Conservation (phyloP, 1,140 invertebrate species). For the Calephelis nemesis region DNA sequence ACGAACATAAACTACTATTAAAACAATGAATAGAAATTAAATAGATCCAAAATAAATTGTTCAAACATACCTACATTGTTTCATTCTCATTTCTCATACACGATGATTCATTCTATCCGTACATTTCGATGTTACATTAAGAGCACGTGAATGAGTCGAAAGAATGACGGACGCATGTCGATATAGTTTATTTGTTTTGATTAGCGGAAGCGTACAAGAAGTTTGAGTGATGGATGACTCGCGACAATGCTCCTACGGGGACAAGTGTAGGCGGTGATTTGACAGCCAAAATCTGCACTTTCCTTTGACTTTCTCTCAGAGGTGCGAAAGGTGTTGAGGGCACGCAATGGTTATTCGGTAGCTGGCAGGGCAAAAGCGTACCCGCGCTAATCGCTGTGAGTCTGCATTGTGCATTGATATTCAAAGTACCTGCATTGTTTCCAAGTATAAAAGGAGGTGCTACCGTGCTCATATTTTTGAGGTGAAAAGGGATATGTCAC, state of each 20-base stretch:
- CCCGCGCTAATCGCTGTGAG: conserved; percentile 64
- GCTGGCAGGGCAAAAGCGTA: conserved; percentile 69
- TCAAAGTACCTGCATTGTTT: conserved; percentile 70
- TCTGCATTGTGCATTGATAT: conserved; percentile 64
- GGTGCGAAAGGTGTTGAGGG: conserved; percentile 75
- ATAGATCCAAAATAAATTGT: too few species aligned
- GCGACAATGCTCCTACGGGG: conserved; percentile 69
- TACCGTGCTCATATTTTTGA: neutral
- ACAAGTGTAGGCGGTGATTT: conserved; percentile 69
- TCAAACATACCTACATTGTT: too few species aligned
- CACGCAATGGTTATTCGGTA: conserved; percentile 73
- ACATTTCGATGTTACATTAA: conserved; percentile 20
- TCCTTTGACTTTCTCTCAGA: conserved; percentile 77
- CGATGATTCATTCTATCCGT: conserved; percentile 8
- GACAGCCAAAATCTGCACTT: conserved; percentile 77
- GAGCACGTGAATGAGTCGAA: conserved; percentile 20
- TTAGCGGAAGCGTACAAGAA: conserved; percentile 43
- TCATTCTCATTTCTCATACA: too few species aligned
- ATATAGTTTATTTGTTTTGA: conserved; percentile 57
- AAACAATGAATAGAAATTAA: too few species aligned
- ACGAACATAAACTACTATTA: too few species aligned
- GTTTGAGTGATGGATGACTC: conserved; percentile 66
- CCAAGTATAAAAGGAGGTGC: conserved; percentile 10
- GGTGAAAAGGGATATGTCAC: conserved; percentile 6
- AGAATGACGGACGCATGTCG: conserved; percentile 20